Evolutionary conservation across 2,797 vertebrate genomes (phyloP).

Genomic region (Parauchenoglanis ngamensis): DNA sequence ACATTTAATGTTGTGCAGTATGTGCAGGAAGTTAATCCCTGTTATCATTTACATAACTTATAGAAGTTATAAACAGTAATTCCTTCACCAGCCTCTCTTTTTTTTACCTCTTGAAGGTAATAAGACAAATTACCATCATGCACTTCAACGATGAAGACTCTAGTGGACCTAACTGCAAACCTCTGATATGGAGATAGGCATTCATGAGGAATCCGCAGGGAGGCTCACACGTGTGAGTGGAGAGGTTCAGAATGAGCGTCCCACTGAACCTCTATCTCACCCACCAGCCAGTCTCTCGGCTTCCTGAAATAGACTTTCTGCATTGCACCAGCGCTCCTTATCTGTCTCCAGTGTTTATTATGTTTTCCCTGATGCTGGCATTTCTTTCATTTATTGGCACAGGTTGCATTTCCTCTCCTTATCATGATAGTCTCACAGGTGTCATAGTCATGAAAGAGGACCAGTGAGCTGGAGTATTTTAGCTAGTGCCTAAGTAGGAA

Average conservation of each 20-base stretch:
- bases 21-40: not conserved
- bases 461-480: not conserved
- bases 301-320: constrained; percentile 80
- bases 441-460: constrained; percentile 23
- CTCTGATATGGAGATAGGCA: not conserved
- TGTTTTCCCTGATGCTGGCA: constrained; percentile 22
- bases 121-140: not conserved
- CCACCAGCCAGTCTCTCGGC: constrained; percentile 62
- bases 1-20: not conserved
- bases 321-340: constrained; percentile 71
- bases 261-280: constrained; percentile 21
- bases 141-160: not conserved
- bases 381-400: constrained; percentile 8
- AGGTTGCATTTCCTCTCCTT: constrained; percentile 14
- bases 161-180: not conserved
- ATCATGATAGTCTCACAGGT: constrained; percentile 28
- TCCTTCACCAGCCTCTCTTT: not conserved
- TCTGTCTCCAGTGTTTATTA: constrained; percentile 45
- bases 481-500: constrained; percentile 16
- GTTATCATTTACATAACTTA: not conserved
- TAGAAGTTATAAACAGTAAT: not conserved
- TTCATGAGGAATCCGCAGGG: constrained; percentile 7
- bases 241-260: constrained; percentile 28
- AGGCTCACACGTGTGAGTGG: not conserved
- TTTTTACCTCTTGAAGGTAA: not conserved